These are phyloP conservation scores for Drosophila testacea DNA, from an alignment of 2,888 invertebrate genomes.

Conservation along the genomic window DNA sequence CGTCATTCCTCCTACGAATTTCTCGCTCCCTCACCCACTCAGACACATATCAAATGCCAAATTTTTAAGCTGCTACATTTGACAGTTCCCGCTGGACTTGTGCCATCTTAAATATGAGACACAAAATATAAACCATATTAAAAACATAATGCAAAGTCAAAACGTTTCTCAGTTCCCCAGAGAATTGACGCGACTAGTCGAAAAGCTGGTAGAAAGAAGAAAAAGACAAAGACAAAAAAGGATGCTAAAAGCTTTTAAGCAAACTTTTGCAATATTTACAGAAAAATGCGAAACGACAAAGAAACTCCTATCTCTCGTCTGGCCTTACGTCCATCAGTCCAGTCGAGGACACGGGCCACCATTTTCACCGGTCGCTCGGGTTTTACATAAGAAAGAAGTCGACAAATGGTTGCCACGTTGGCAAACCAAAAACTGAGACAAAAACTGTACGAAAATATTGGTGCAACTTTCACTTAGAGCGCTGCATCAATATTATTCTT, in stretches of 20 bases:
- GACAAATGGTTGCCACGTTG: conserved; percentile 23
- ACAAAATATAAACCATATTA: conserved; percentile 11
- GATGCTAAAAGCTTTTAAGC: conserved; percentile 74
- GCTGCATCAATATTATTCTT: conserved; percentile 71
- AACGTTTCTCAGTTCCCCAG: conserved; percentile 46
- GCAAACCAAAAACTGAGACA: conserved; percentile 58
- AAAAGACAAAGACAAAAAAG: conserved; percentile 17
- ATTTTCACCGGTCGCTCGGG: conserved; percentile 29
- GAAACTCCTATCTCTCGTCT: conserved; percentile 25
- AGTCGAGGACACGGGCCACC: conserved; percentile 13
- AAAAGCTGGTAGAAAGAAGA: conserved; percentile 8
- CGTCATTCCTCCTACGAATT: neutral
- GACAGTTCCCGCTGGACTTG: conserved; percentile 56
- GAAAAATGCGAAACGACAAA: conserved; percentile 41
- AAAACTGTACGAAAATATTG: conserved; percentile 53
- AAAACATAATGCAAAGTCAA: conserved; percentile 48
- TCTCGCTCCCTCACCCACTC: neutral
- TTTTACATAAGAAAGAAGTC: conserved; percentile 65
- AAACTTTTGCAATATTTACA: conserved; percentile 74
- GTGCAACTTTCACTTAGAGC: conserved; percentile 57
- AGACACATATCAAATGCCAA: conserved; percentile 43
- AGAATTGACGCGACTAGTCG: conserved; percentile 39
- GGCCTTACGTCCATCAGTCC: neutral
- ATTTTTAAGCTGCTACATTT: conserved; percentile 42
- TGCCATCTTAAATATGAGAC: conserved; percentile 46